Base-by-base conservation (phyloP, 2,113 vertebrate genomes). In the Elachura formosa region DNA sequence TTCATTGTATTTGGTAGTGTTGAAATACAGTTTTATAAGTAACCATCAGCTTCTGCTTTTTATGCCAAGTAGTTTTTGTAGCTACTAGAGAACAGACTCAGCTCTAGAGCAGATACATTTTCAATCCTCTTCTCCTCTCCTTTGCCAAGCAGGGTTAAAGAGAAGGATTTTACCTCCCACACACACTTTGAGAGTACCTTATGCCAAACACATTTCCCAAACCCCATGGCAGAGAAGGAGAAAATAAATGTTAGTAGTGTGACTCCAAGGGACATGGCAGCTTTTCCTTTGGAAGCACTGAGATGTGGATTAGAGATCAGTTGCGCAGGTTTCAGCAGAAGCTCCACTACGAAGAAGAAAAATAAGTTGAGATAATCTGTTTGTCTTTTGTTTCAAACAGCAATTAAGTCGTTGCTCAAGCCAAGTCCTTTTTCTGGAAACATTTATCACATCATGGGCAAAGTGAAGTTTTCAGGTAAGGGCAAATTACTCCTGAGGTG, bases 381-480 rank as follows among this genome's bases (percentile, higher is more conserved):
- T 76, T 91, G 11, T 96, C 48, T 97, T 94, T 67, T 96, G 9
- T 90, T 97, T 91, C 75, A 79, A 90, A 93, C 96, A 99, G 99
- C 97, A 3, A 94, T 99, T 71, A 99, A 98, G 87, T 98, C 98
- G 4, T 98, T 98, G 34, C 97, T 99, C 71, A 98, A 98, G 94
- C 91, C 98, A 15, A 99, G 97, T 91, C 98, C 98, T 25, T 99
- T 99, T 94, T 98, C 92, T 89, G 99, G 99, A 96, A 99, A 99
- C 87, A 97, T 99, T 76, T 99, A 99, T 97, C 99, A 99, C 89
- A 97, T 99, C 91, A 97, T 98, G 97, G 99, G 99, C 73, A 99
- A 98, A 98, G 98, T 99, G 63, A 67, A 96, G 66, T 99, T 99
- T 96, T 99, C 98, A 97, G 99, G 99, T 99, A 99, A 97, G 51